phyloP scores from a whole-genome alignment of 2,888 invertebrate genomes.

The Ormyrus pomaceus region DNA sequence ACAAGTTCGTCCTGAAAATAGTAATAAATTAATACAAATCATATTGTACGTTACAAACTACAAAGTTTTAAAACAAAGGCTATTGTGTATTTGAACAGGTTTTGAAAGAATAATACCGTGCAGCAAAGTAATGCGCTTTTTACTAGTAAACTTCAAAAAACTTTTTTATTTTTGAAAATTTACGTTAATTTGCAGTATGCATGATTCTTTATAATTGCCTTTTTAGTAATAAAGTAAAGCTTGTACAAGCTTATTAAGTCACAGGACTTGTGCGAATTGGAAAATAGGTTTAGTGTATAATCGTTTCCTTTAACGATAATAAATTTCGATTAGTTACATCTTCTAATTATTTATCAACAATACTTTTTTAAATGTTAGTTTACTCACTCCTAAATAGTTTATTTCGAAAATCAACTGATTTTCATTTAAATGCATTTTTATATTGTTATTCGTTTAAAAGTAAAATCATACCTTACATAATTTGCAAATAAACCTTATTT shows the following conservation, averaged over 20 bases:
- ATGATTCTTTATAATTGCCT: conserved; percentile 23
- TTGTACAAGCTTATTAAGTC: conserved; percentile 44
- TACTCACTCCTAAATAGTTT: conserved; percentile 22
- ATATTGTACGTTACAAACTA: neutral
- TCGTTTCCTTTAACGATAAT: conserved; percentile 32
- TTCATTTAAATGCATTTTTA: conserved; percentile 25
- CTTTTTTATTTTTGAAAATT: neutral
- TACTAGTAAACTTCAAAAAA: no score
- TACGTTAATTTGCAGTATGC: conserved; percentile 28
- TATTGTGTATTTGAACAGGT: no score
- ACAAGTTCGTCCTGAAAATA: conserved; percentile 19
- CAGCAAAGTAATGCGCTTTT: no score
- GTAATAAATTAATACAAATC: neutral
- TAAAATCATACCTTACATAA: no score
- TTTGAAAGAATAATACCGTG: no score
- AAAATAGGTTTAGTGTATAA: conserved; percentile 30
- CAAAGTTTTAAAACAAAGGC: no score
- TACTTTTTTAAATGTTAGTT: conserved; percentile 2
- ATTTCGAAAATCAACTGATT: conserved; percentile 34
- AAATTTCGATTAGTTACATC: conserved; percentile 23
- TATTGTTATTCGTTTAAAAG: no score
- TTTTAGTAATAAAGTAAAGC: conserved; percentile 14
- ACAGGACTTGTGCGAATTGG: conserved; percentile 51
- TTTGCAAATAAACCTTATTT: no score
- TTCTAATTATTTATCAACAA: conserved; percentile 18